Evolutionary conservation across 2,888 invertebrate genomes (phyloP).

Genomic region (Sphaerophoria rueppellii): DNA sequence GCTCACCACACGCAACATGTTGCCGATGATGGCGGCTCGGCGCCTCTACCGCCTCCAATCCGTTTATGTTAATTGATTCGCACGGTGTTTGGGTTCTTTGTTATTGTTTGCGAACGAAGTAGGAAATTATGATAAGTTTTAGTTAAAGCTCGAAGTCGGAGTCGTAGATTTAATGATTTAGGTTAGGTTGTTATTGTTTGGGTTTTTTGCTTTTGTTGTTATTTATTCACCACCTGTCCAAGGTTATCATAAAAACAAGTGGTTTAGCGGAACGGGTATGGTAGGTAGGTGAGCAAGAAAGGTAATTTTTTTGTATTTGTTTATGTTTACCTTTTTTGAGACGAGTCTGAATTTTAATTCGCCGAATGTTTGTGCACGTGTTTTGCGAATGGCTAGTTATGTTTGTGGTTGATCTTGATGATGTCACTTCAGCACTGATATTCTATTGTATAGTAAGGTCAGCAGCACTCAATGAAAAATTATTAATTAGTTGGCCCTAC

Average conservation of each 20-base stretch:
- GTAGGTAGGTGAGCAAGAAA: not conserved
- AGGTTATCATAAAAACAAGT: not conserved
- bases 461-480: no score
- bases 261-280: not conserved
- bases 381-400: not conserved
- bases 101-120: constrained; percentile 4
- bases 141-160: not conserved
- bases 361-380: not conserved
- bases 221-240: not conserved
- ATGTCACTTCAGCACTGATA: not conserved
- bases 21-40: not conserved
- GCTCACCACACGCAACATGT: constrained; percentile 19
- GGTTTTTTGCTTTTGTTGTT: not conserved
- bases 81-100: not conserved
- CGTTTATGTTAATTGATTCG: constrained; percentile 1
- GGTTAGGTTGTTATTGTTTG: constrained; percentile 4
- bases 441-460: no score
- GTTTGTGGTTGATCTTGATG: not conserved
- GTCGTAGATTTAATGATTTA: constrained; percentile 18
- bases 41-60: not conserved
- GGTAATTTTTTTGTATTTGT: not conserved
- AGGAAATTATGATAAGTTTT: constrained; percentile 6
- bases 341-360: not conserved
- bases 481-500: no score
- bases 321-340: not conserved